Evolutionary conservation across 2,888 invertebrate species (phyloP).

Genomic region (Podotricha telesiphe): DNA sequence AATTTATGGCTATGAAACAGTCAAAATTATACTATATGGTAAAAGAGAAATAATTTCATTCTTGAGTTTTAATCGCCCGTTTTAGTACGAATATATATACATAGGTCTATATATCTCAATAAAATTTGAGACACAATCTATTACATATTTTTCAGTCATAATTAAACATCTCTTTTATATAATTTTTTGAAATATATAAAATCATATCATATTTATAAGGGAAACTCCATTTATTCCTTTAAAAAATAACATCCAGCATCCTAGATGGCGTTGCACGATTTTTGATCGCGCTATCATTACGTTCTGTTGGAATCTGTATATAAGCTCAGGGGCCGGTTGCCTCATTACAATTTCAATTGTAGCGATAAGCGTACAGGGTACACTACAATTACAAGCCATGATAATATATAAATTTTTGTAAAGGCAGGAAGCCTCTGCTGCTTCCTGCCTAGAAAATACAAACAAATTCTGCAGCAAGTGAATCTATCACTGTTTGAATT

Average conservation of each 20-base stretch:
- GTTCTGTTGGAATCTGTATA: not conserved
- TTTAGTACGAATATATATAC: too few relatives aligned
- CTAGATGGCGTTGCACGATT: slow-evolving; percentile 1
- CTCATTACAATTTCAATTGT: not conserved
- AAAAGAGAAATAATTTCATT: too few relatives aligned
- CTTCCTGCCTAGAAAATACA: not conserved
- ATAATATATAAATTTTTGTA: not conserved
- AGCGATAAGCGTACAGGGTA: not conserved
- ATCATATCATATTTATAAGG: too few relatives aligned
- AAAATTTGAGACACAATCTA: too few relatives aligned
- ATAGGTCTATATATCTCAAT: too few relatives aligned
- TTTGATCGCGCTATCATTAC: not conserved
- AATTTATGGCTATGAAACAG: too few relatives aligned
- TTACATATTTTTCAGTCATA: too few relatives aligned
- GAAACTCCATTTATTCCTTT: too few relatives aligned
- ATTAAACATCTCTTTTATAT: too few relatives aligned
- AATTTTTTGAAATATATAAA: too few relatives aligned
- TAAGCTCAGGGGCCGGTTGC: not conserved
- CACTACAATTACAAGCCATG: not conserved
- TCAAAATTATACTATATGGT: too few relatives aligned
- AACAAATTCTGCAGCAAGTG: not conserved
- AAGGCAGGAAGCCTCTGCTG: not conserved
- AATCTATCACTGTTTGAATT: not conserved
- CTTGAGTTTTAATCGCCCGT: too few relatives aligned
- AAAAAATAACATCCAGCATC: not conserved